phyloP scores from a whole-genome alignment of 2,113 vertebrate species.

The Coryphaenoides rupestris region DNA sequence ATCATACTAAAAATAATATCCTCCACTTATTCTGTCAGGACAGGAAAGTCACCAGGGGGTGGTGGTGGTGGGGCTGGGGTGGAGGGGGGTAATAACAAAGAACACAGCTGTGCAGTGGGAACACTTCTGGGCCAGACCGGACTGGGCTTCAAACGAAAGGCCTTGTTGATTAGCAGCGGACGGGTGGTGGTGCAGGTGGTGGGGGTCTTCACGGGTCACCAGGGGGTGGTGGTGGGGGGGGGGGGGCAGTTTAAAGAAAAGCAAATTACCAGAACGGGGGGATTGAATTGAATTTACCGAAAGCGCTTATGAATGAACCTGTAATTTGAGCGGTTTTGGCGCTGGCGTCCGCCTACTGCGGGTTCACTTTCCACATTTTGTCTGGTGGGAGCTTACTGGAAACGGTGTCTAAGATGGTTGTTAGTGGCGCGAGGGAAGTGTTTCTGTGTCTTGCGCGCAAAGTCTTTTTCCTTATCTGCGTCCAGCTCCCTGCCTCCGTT shows the following conservation, averaged over 20 bases:
- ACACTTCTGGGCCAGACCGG: slow-evolving; percentile 3
- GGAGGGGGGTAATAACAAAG: slow-evolving; percentile 49
- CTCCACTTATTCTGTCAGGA: slow-evolving; percentile 56
- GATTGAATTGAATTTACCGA: slow-evolving; percentile 37
- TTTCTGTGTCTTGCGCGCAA: too few species aligned
- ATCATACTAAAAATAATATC: slow-evolving; percentile 60
- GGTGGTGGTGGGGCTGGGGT: too few species aligned
- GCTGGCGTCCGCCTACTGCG: slow-evolving; percentile 39
- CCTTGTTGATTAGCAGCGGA: slow-evolving; percentile 13
- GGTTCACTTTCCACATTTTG: slow-evolving; percentile 61
- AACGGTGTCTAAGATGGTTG: slow-evolving; percentile 43
- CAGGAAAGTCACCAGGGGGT: slow-evolving; percentile 36
- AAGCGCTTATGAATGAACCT: slow-evolving; percentile 45
- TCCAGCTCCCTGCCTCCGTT: too few species aligned
- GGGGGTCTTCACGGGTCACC: too few species aligned
- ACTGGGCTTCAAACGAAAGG: slow-evolving; percentile 46
- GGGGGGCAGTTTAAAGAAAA: too few species aligned
- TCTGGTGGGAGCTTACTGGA: slow-evolving; percentile 60
- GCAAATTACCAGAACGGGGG: slow-evolving; percentile 54
- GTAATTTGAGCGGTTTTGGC: slow-evolving; percentile 56
- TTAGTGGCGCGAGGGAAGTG: slow-evolving; percentile 42
- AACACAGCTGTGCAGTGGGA: slow-evolving; percentile 31
- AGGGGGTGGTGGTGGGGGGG: too few species aligned
- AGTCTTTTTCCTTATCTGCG: too few species aligned
- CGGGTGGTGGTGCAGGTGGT: slow-evolving; percentile 10